Base-by-base conservation (phyloP, 2,888 invertebrate species). In the Ethmia dodecea region DNA sequence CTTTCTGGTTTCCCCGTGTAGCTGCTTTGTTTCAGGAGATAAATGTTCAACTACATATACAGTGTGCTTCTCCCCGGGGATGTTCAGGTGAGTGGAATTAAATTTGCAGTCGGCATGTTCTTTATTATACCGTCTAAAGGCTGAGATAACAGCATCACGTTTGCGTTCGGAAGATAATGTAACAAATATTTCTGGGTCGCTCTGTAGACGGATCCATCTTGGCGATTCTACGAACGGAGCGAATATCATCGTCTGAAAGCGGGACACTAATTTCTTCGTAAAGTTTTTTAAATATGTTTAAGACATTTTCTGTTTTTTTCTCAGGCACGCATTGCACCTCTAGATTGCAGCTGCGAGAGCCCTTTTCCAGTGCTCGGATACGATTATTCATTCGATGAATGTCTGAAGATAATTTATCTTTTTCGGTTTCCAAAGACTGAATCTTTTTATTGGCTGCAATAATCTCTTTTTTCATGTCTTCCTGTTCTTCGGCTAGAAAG, bases 101-200 rank as follows among this genome's bases (percentile, higher is more conserved):
- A 49, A 20, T 12, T 26, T 26, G 3, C 33, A 13, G 5, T 25
- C 25, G 1, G 29, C 9, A 10, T 44, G 29, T 5, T 28, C 24
- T 22, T 45, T 46, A 16, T 49, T 49, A 34, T 25, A 46, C 3
- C 46, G 30, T 8, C 32, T 22, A 2, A 32, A 37, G 5, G 38
- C 15, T 8, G 49, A 46, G 5, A 49, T n/a, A 0, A 49, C 1
- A n/a, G 9, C n/a, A 22, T 49, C 49, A 2, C 49, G 40, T 4
- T 34, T 20, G 10, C 37, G 31, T n/a, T 33, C 38, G 1, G 37
- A 37, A 2, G 40, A 32, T 1, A 42, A 13, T 3, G 36, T 20
- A 3, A 40, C 35, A 8, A 13, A 43, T 37, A 11, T 32, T 40
- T 2, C 43, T 28, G 5, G 46, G 46, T 3, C 46, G 14, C 8